Base-by-base conservation (phyloP, 2,888 invertebrate genomes). In the Noctua janthina region DNA sequence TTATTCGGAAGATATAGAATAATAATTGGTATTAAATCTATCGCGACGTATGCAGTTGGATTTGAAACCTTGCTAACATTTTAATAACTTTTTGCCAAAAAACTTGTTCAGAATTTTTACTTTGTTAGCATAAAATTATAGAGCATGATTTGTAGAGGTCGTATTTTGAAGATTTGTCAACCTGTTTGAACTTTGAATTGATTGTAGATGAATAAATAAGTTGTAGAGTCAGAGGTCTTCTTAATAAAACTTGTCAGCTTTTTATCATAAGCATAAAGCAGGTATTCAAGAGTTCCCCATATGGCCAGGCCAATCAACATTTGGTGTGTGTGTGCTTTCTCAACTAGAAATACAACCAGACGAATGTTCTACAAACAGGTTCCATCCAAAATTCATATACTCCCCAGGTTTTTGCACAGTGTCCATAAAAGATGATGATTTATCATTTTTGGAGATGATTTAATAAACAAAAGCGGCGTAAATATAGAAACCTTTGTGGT, bases 1-100 rank as follows among this genome's bases (percentile, higher is more conserved):
- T 92, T 93, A 91, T 85, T 85, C 74, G 74, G 83, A 85, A 90
- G 89, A 88, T 82, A 87, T 81, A 86, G 90, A 90, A 88, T 89
- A 87, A 90, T 90, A 84, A 89, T 89, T 90, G 87, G 89, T 90
- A 90, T 89, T 88, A 87, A 89, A 88, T 86, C 82, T 84, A 81
- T 87, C 77, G 86, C 85, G 87, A 87, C 83, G 81, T 83, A 81
- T 87, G 87, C 82, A 79, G 83, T 86, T 87, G 79, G 78, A 73
- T 83, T 82, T 75, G 81, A 88, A 84, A 76, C 79, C 89, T 78
- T 83, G 77, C 78, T 51, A 84, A 84, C 81, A 85, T 87, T 79
- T 82, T 77, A 82, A 79, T 77, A 78, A 75, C 29, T 81, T 84
- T 82, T 85, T 74, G 49, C 78, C 72, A 56, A 20, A 80, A 46